Conservation (phyloP, 92 coral and sea anemone species). For the Umimayanthus kanabou region DNA sequence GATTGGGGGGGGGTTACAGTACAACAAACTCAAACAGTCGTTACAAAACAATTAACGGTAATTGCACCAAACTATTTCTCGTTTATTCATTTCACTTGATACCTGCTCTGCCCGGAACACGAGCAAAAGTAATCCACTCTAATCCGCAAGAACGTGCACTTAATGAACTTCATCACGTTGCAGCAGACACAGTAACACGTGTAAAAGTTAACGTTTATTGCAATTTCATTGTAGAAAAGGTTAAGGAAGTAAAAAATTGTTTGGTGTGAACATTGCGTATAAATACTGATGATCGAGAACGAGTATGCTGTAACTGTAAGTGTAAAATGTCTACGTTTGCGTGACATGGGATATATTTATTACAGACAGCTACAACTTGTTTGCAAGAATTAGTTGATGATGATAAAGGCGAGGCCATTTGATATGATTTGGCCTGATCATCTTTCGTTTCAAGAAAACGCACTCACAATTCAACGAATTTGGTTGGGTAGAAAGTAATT, state of each 20-base stretch:
- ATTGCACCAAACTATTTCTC: too few species aligned
- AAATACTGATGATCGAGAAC: slow-evolving; percentile 17
- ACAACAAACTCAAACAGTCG: too few species aligned
- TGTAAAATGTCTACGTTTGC: slow-evolving; percentile 22
- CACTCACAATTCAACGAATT: slow-evolving; percentile 19
- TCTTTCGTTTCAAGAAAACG: slow-evolving; percentile 17
- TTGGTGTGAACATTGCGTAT: slow-evolving; percentile 20
- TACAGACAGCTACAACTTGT: slow-evolving; percentile 16
- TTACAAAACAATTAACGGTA: too few species aligned
- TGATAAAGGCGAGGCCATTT: slow-evolving; percentile 12
- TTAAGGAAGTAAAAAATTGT: background rate
- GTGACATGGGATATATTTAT: slow-evolving; percentile 4
- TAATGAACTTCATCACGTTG: too few species aligned
- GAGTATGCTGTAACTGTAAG: slow-evolving; percentile 6
- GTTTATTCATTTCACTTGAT: too few species aligned
- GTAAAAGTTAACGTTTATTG: too few species aligned
- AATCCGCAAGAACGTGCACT: too few species aligned
- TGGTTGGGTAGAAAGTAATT: slow-evolving; percentile 16
- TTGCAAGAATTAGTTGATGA: slow-evolving; percentile 24
- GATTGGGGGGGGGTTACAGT: too few species aligned
- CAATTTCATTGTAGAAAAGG: background rate
- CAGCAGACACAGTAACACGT: too few species aligned
- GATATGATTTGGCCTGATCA: slow-evolving; percentile 26
- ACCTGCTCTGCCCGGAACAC: too few species aligned
- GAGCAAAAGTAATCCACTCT: too few species aligned